Conservation (phyloP, 1,140 invertebrate species). For the Sipha flava region DNA sequence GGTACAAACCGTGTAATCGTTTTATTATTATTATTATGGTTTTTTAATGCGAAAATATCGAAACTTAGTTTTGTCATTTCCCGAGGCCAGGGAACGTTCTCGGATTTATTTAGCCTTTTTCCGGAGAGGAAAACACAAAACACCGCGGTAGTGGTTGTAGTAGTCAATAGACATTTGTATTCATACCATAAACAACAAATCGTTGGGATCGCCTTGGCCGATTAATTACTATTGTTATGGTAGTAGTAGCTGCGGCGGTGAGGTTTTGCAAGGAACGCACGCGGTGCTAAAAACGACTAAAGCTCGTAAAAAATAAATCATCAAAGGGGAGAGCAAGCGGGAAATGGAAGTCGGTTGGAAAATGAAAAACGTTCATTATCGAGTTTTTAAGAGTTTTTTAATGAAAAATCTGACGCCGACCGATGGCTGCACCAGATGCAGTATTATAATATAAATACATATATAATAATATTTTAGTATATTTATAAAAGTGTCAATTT, state of each 20-base stretch:
- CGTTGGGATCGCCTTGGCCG: not conserved
- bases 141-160: not conserved
- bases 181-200: not conserved
- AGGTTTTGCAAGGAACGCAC: too few relatives aligned
- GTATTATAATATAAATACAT: too few relatives aligned
- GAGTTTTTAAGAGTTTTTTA: slow-evolving; percentile 15
- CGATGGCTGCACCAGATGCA: not conserved
- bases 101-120: not conserved
- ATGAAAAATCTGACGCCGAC: slow-evolving; percentile 4
- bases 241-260: not conserved
- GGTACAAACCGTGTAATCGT: not conserved
- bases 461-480: too few relatives aligned
- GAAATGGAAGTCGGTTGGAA: not conserved
- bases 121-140: not conserved
- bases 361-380: slow-evolving; percentile 12
- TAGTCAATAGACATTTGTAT: not conserved
- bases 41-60: not conserved
- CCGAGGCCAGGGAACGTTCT: not conserved
- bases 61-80: slow-evolving; percentile 4
- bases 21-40: not conserved
- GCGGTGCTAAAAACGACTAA: not conserved
- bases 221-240: slow-evolving; percentile 14
- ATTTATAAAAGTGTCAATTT: not conserved
- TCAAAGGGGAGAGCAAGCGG: not conserved
- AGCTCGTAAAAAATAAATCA: slow-evolving; percentile 8